Evolutionary conservation across 2,113 vertebrate genomes (phyloP).

Genomic region (Hiodon alosoides): DNA sequence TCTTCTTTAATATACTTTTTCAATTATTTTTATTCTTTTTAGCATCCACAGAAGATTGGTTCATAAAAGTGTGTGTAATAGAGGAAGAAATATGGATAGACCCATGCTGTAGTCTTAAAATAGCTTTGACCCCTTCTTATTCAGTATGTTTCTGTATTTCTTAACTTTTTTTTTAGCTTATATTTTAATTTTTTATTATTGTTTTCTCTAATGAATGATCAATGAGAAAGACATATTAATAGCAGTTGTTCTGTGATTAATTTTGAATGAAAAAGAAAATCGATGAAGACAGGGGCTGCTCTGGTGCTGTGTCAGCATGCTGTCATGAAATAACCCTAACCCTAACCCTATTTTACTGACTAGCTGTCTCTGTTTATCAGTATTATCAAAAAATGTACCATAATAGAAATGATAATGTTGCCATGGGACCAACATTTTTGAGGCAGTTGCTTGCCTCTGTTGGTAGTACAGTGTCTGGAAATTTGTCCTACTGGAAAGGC

Average conservation of each 20-base stretch:
- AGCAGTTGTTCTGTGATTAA: not conserved
- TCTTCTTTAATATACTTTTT: not conserved
- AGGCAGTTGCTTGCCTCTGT: constrained; percentile 43
- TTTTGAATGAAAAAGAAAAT: not conserved
- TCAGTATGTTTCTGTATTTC: constrained; percentile 35
- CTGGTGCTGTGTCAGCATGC: constrained; percentile 12
- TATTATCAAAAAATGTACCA: constrained; percentile 16
- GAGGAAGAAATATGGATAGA: constrained; percentile 44
- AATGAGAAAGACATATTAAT: not conserved
- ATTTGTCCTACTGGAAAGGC: constrained; percentile 32
- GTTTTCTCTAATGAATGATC: constrained; percentile 17
- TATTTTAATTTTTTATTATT: constrained; percentile 14
- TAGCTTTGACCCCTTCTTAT: constrained; percentile 45
- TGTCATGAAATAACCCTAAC: not conserved
- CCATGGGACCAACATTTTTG: constrained; percentile 28
- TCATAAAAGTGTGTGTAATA: constrained; percentile 49
- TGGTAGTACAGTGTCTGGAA: constrained; percentile 29
- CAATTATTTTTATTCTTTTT: not conserved
- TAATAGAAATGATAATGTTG: constrained; percentile 20
- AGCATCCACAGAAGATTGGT: constrained; percentile 14
- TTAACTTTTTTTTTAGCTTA: constrained; percentile 14
- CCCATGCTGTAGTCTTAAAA: constrained; percentile 51
- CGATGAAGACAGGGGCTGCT: not conserved
- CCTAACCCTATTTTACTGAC: constrained; percentile 23
- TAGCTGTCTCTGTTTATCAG: constrained; percentile 34